Conservation (phyloP, 1,140 invertebrate species). For the Sycophila sp. region DNA sequence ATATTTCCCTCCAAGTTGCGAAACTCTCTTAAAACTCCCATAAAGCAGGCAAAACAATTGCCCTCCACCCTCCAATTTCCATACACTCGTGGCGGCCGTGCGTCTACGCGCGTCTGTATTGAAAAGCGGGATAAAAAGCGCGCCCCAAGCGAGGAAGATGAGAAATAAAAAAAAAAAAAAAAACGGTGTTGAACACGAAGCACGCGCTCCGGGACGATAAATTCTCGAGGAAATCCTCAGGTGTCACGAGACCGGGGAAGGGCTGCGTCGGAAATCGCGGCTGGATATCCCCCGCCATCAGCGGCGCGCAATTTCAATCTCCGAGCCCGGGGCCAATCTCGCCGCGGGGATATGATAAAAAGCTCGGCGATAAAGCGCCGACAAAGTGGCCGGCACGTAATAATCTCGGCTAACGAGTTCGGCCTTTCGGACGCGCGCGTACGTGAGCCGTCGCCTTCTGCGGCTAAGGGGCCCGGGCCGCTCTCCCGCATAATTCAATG, state of each 20-base stretch:
- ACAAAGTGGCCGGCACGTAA: too few species aligned
- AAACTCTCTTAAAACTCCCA: background rate
- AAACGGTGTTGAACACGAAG: too few species aligned
- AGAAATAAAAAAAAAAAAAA: too few species aligned
- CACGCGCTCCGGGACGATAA: background rate
- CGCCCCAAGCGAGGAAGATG: too few species aligned
- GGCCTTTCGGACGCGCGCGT: constrained; percentile 35
- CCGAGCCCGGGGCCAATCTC: background rate
- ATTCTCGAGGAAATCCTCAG: background rate
- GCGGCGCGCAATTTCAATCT: background rate
- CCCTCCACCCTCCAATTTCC: background rate
- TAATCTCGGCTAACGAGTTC: constrained; percentile 53
- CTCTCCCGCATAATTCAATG: constrained; percentile 53
- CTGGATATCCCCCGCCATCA: background rate
- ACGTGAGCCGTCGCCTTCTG: background rate
- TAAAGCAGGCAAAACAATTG: background rate
- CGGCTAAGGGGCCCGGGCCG: background rate
- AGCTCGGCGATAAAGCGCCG: too few species aligned
- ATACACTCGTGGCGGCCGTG: background rate
- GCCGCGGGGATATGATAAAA: background rate
- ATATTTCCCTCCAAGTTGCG: too few species aligned
- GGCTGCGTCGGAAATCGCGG: background rate
- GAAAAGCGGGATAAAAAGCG: too few species aligned
- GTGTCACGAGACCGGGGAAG: too few species aligned
- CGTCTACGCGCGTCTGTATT: too few species aligned